phyloP scores from a whole-genome alignment of 2,797 vertebrate species.

The Heterohyrax brucei region DNA sequence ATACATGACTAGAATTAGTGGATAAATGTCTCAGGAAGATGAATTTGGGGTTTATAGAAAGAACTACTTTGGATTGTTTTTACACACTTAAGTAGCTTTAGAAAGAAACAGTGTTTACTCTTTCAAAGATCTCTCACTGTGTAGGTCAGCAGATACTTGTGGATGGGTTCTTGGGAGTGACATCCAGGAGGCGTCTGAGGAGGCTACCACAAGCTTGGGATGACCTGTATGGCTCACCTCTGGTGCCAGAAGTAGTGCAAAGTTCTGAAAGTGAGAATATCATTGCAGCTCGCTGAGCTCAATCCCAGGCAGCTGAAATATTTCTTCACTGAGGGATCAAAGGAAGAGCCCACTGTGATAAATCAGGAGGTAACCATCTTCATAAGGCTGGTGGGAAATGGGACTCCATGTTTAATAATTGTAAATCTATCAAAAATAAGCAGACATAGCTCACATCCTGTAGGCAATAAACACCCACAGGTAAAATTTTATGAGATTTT shows the following conservation, averaged over 20 bases:
- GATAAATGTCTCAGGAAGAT: constrained; percentile 19
- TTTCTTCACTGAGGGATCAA: constrained; percentile 27
- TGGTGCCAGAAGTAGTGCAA: constrained; percentile 18
- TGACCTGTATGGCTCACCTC: neutral
- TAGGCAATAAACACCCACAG: constrained; percentile 90
- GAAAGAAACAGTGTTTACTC: constrained; percentile 6
- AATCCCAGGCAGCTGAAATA: constrained; percentile 15
- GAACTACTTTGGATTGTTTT: constrained; percentile 31
- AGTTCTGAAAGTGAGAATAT: constrained; percentile 20
- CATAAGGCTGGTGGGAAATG: constrained; percentile 74
- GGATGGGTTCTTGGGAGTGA: neutral
- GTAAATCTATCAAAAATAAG: constrained; percentile 89
- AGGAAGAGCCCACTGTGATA: neutral
- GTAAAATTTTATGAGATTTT: constrained; percentile 92
- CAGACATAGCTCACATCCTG: constrained; percentile 89
- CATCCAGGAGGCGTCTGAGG: neutral
- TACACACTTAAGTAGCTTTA: constrained; percentile 17
- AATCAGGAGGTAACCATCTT: constrained; percentile 60
- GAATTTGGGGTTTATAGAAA: constrained; percentile 1
- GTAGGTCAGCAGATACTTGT: neutral
- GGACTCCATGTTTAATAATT: constrained; percentile 84
- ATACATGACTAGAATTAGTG: neutral
- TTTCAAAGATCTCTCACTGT: neutral
- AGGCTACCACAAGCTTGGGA: neutral
- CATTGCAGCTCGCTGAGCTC: neutral